A percentile compares a stretch with the other conserved stretches of the same genome.
phyloP scores from a whole-genome alignment of 2,888 invertebrate species.

The Plagodis dolabraria region DNA sequence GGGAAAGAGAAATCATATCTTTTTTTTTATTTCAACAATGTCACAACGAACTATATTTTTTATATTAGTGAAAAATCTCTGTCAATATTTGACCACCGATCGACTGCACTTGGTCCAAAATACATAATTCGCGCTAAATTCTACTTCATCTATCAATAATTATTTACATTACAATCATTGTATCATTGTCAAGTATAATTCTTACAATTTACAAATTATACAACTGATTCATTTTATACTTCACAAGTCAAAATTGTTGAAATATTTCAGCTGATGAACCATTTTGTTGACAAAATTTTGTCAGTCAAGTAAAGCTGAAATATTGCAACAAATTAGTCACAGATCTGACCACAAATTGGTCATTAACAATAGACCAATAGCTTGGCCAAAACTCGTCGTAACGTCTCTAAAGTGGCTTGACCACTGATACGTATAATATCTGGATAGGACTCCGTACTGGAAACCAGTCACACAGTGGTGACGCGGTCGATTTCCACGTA shows the following conservation, averaged over 20 bases:
- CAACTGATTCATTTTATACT: slow-evolving; percentile 3
- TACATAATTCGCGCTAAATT: slow-evolving; percentile 48
- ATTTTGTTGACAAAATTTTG: too few species aligned
- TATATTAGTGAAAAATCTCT: slow-evolving; percentile 10
- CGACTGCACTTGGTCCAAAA: slow-evolving; percentile 80
- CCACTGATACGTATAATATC: slow-evolving; percentile 13
- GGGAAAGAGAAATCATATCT: neutral
- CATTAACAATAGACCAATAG: slow-evolving; percentile 45
- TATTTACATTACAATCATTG: slow-evolving; percentile 46
- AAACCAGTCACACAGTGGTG: slow-evolving; percentile 92
- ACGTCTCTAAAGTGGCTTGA: slow-evolving; percentile 9
- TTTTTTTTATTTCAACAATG: slow-evolving; percentile 13
- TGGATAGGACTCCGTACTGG: slow-evolving; percentile 68
- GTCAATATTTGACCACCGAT: slow-evolving; percentile 56
- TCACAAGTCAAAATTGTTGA: neutral
- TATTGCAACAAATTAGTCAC: slow-evolving; percentile 3
- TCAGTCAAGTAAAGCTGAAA: slow-evolving; percentile 4
- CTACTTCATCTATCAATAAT: slow-evolving; percentile 44
- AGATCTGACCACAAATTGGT: neutral
- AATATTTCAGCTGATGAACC: too few species aligned
- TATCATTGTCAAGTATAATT: slow-evolving; percentile 26
- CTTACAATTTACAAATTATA: slow-evolving; percentile 17
- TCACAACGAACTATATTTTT: slow-evolving; percentile 13
- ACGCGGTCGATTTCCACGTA: slow-evolving; percentile 96
- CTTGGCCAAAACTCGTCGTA: slow-evolving; percentile 12